Evolutionary conservation across 1,140 invertebrate genomes (phyloP).

Genomic region (Drosophila neocordata): DNA sequence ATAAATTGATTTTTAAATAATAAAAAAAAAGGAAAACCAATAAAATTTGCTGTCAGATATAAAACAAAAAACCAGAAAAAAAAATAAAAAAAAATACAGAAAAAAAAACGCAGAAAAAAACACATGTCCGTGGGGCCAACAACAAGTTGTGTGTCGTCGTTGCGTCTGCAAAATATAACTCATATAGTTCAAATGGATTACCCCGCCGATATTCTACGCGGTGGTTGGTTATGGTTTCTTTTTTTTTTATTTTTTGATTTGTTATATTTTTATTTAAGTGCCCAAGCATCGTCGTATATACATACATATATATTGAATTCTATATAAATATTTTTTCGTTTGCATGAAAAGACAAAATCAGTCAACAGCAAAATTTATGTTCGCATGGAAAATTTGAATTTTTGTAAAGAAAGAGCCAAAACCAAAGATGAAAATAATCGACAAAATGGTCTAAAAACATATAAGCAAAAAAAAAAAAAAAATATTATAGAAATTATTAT

Average conservation of each 20-base stretch:
- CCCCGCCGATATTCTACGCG: conserved; percentile 12
- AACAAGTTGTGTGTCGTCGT: conserved; percentile 62
- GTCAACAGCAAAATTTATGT: conserved; percentile 67
- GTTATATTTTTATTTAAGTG: not conserved
- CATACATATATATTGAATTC: conserved; percentile 2
- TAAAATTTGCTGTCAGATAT: conserved; percentile 40
- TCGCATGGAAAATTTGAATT: conserved; percentile 68
- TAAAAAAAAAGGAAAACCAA: conserved; percentile 42
- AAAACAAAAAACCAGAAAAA: not conserved
- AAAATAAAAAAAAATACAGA: not conserved
- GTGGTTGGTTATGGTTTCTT: not conserved
- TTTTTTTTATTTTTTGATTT: not conserved
- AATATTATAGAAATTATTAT: conserved; percentile 74
- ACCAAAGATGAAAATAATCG: conserved; percentile 26
- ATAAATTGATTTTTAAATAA: conserved; percentile 65
- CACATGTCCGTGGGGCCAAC: conserved; percentile 40
- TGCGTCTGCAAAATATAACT: conserved; percentile 68
- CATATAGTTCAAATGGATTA: conserved; percentile 66
- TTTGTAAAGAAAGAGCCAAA: conserved; percentile 17
- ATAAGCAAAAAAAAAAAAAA: conserved; percentile 52
- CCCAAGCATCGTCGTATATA: not conserved
- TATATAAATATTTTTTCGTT: conserved; percentile 32
- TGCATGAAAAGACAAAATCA: conserved; percentile 64
- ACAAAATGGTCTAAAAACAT: conserved; percentile 49
- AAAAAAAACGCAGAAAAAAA: not conserved